Conservation (phyloP, 1,140 invertebrate genomes). For the Drosophila lacteicornis region DNA sequence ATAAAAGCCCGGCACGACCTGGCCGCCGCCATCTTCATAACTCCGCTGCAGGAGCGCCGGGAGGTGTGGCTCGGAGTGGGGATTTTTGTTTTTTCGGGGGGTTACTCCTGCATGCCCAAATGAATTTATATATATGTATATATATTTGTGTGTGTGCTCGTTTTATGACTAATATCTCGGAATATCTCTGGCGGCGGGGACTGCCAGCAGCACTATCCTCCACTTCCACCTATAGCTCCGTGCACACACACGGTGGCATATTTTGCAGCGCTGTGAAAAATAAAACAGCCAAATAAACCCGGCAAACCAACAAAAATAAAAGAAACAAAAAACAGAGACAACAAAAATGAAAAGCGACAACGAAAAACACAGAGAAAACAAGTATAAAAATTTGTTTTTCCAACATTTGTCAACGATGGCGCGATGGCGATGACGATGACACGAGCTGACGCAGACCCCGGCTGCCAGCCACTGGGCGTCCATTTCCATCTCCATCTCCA, state of each 20-base stretch:
- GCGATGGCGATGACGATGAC: slow-evolving; percentile 58
- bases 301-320: slow-evolving; percentile 37
- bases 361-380: slow-evolving; percentile 73
- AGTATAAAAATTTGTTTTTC: slow-evolving; percentile 84
- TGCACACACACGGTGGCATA: slow-evolving; percentile 50
- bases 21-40: slow-evolving; percentile 75
- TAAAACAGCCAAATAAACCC: slow-evolving; percentile 80
- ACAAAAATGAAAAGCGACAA: slow-evolving; percentile 22
- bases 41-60: slow-evolving; percentile 30
- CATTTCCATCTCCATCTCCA: slow-evolving; percentile 26
- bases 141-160: slow-evolving; percentile 61
- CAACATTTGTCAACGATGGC: slow-evolving; percentile 80
- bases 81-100: slow-evolving; percentile 3
- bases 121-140: slow-evolving; percentile 67
- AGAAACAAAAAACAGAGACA: slow-evolving; percentile 3
- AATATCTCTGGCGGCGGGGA: slow-evolving; percentile 57
- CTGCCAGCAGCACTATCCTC: slow-evolving; percentile 58
- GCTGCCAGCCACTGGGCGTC: slow-evolving; percentile 45
- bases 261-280: slow-evolving; percentile 81
- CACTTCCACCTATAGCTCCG: slow-evolving; percentile 20
- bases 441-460: slow-evolving; percentile 42
- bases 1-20: slow-evolving; percentile 78
- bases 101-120: slow-evolving; percentile 66
- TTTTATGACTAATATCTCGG: slow-evolving; percentile 83
- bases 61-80: background rate